Evolutionary conservation across 2,888 invertebrate species (phyloP), one percentile per base, ranked within the genome.

Genomic region (Noctua fimbriata): DNA sequence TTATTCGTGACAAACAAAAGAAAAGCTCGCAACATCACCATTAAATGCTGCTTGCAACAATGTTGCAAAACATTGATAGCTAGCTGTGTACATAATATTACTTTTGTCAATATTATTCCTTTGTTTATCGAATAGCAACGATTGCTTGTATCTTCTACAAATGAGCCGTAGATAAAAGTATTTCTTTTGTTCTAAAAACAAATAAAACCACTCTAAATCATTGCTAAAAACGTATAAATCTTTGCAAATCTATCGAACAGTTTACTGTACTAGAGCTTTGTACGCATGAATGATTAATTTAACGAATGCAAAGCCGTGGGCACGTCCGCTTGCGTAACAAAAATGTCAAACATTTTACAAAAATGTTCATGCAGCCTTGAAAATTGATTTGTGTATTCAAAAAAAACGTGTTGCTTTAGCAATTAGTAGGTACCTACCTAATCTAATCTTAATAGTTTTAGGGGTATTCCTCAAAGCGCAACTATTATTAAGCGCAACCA

Each of bases 281-380:
- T 60, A 65, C 72, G 69, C 63, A 82, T 85, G 65, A 81, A 81
- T 70, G 24, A 70, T 85, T 73, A 69, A 81, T 69, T 60, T 76
- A 73, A 76, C 52, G 49, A 73, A 55, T 81, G 76, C 76, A 83
- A 81, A 82, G 18, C 73, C 65, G 65, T 69, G 44, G 28, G 24
- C 36, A 55, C 49, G 49, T 65, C 28, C 58, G 47, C 41, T 72
- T 55, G 63, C 24, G 47, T 72, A 24, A 65, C 55, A 73, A 82
- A 84, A 79, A 79, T 79, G 41, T 79, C 58, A 65, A 73, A 60
- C 72, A 73, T 79, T 69, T 65, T 16, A n/a, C 47, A 65, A 65
- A 63, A 58, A 69, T 24, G 49, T 71, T 55, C 49, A 71, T 24
- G 24, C 5, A 47, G 32, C 12, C 16, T 47, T 83, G 3, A 36